These are phyloP conservation scores for Origma solitaria DNA, from an alignment of 2,113 vertebrate species.

Conservation along the genomic window DNA sequence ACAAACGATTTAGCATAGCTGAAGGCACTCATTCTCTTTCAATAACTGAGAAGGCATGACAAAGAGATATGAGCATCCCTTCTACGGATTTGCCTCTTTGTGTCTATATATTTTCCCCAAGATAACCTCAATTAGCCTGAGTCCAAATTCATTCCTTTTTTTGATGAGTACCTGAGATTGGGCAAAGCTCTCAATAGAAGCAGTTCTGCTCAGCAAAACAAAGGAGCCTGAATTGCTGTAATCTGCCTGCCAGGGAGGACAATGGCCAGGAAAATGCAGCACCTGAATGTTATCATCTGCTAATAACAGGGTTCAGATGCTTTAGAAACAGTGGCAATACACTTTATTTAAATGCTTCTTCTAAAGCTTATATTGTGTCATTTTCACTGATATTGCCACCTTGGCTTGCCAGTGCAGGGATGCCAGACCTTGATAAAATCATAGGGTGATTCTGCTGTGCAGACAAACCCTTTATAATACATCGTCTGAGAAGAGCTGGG, in stretches of 20 bases:
- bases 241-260: constrained; percentile 12
- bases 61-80: neutral
- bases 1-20: neutral
- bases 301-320: constrained; percentile 19
- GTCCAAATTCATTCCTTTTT: constrained; percentile 12
- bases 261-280: constrained; percentile 29
- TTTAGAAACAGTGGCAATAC: constrained; percentile 17
- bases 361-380: neutral
- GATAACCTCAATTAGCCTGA: constrained; percentile 21
- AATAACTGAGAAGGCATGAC: neutral
- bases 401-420: neutral
- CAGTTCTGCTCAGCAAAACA: constrained; percentile 46
- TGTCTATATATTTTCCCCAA: neutral
- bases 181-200: constrained; percentile 21
- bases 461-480: neutral
- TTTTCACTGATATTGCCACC: neutral
- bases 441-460: neutral
- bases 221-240: constrained; percentile 49
- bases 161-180: neutral
- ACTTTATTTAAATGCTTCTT: neutral
- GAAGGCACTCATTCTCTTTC: neutral
- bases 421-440: constrained; percentile 42
- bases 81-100: neutral
- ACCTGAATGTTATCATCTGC: constrained; percentile 46
- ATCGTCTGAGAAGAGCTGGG: neutral